These are phyloP conservation scores for Pseudococcus longispinus DNA, from an alignment of 2,888 invertebrate species.

Conservation along the genomic window DNA sequence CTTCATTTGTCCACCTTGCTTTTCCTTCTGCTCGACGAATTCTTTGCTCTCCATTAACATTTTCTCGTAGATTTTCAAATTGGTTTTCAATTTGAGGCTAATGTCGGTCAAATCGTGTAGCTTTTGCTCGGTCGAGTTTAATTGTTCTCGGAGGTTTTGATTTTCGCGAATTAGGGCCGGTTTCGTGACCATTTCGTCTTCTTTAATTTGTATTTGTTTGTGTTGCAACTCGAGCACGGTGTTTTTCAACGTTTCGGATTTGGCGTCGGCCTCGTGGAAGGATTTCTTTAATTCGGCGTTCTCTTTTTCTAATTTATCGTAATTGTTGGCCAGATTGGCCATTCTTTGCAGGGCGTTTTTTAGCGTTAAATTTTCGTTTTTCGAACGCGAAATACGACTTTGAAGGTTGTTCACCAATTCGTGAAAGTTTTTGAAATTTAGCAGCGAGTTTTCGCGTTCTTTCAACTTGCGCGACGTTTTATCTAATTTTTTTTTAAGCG, in stretches of 20 bases:
- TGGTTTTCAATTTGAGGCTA: constrained; percentile 33
- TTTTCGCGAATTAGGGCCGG: constrained; percentile 44
- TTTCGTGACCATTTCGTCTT: constrained; percentile 18
- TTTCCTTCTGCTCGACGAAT: constrained; percentile 12
- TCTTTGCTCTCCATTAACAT: constrained; percentile 41
- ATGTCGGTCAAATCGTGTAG: background rate
- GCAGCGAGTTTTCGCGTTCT: constrained; percentile 41
- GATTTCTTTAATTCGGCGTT: constrained; percentile 36
- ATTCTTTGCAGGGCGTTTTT: constrained; percentile 37
- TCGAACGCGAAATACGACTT: constrained; percentile 46
- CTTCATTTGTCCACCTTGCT: background rate
- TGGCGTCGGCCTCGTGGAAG: background rate
- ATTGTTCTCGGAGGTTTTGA: background rate
- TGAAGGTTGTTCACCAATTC: constrained; percentile 46
- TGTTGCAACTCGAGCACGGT: constrained; percentile 15
- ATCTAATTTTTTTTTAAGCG: constrained; percentile 43
- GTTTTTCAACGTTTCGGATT: constrained; percentile 19
- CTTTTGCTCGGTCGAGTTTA: background rate
- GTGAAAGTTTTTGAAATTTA: constrained; percentile 48
- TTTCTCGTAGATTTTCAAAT: constrained; percentile 49
- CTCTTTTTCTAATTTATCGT: constrained; percentile 49
- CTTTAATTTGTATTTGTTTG: constrained; percentile 39
- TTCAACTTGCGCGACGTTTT: constrained; percentile 32
- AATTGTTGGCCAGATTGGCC: constrained; percentile 48
- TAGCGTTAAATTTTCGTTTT: constrained; percentile 30